Percentiles rank a stretch among this genome's conserved stretches.
Evolutionary conservation across 2,888 invertebrate species (phyloP).

Genomic region (Spilosoma lubricipeda): DNA sequence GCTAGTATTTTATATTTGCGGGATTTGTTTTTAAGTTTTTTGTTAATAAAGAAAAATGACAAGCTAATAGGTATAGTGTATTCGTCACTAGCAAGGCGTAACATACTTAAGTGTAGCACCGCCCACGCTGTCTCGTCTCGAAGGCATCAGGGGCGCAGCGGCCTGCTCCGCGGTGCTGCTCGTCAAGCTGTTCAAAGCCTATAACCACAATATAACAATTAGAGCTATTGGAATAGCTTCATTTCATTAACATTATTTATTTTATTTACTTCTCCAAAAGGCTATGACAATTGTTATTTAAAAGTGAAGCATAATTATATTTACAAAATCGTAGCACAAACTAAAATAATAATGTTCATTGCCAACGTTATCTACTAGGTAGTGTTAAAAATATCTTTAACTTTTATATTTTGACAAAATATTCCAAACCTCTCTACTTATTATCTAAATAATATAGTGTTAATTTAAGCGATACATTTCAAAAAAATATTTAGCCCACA

Average conservation of each 20-base stretch:
- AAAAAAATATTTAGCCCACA: slow-evolving; percentile 36
- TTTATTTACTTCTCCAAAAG: slow-evolving; percentile 21
- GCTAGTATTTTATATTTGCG: not conserved
- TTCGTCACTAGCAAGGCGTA: slow-evolving; percentile 43
- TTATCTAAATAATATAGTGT: slow-evolving; percentile 17
- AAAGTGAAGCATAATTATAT: slow-evolving; percentile 28
- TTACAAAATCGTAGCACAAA: slow-evolving; percentile 26
- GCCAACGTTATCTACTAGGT: slow-evolving; percentile 21
- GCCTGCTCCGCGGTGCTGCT: slow-evolving; percentile 85
- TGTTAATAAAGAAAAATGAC: not conserved
- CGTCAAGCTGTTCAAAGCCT: slow-evolving; percentile 94
- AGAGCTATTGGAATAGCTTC: slow-evolving; percentile 1
- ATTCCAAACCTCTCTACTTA: slow-evolving; percentile 27
- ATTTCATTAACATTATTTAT: not conserved
- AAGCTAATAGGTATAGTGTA: too few relatives aligned
- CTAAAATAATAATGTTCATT: slow-evolving; percentile 16
- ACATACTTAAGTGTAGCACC: slow-evolving; percentile 86
- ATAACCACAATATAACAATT: slow-evolving; percentile 28
- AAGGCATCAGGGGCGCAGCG: slow-evolving; percentile 87
- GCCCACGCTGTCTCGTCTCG: slow-evolving; percentile 88
- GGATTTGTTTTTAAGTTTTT: not conserved
- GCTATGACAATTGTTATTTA: slow-evolving; percentile 8
- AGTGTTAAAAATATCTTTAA: slow-evolving; percentile 10
- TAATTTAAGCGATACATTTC: slow-evolving; percentile 29
- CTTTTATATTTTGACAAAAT: slow-evolving; percentile 11